A percentile compares a stretch with the other conserved stretches of the same genome.
These are phyloP conservation scores for Aptenodytes patagonicus DNA, from an alignment of 2,113 vertebrate species.

Conservation along the genomic window DNA sequence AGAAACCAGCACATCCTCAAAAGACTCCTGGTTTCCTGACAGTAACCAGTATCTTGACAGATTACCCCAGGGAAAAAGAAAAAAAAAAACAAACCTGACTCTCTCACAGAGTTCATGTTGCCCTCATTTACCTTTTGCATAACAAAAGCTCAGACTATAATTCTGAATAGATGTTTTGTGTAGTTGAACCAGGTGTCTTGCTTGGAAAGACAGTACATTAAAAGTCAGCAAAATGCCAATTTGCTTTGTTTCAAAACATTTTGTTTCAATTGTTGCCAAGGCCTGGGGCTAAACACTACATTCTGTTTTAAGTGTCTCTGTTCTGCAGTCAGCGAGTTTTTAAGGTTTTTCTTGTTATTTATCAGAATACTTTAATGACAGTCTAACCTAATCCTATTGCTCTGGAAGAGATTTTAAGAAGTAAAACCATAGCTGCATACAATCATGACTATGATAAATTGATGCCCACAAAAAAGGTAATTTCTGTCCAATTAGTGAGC, in stretches of 20 bases:
- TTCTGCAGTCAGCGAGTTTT: slow-evolving; percentile 16
- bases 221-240: slow-evolving; percentile 74
- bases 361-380: slow-evolving; percentile 17
- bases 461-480: neutral
- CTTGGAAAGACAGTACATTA: slow-evolving; percentile 54
- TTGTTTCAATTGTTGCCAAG: slow-evolving; percentile 74
- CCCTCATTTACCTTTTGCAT: slow-evolving; percentile 65
- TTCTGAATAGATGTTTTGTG: slow-evolving; percentile 68
- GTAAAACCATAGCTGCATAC: neutral
- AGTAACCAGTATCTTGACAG: neutral
- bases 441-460: neutral
- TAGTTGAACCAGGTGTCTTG: slow-evolving; percentile 69
- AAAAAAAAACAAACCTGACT: neutral
- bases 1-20: neutral
- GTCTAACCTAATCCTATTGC: slow-evolving; percentile 41
- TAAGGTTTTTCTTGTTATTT: neutral
- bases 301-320: slow-evolving; percentile 53
- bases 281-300: slow-evolving; percentile 62
- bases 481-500: neutral
- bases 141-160: slow-evolving; percentile 64
- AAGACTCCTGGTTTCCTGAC: slow-evolving; percentile 2
- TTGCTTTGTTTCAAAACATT: slow-evolving; percentile 71
- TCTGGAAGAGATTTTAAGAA: slow-evolving; percentile 43
- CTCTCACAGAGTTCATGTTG: slow-evolving; percentile 45
- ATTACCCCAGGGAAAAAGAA: neutral